A percentile compares a stretch with the other conserved stretches of the same genome.
phyloP scores from a whole-genome alignment of 2,888 invertebrate species.

The Deroplatys truncata region DNA sequence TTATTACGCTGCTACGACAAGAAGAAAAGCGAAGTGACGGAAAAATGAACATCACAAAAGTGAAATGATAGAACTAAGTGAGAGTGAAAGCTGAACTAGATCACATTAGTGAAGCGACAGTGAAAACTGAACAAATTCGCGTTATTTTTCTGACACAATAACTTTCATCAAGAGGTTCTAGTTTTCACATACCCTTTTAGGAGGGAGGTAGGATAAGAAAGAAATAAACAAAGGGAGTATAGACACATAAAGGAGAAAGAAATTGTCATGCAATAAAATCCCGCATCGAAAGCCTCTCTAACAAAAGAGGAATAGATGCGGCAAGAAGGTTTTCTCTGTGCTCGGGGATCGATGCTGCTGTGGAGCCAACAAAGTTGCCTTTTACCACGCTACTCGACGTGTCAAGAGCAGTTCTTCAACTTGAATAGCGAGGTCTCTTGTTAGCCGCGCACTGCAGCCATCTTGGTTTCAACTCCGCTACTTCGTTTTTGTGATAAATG shows the following conservation, averaged over 20 bases:
- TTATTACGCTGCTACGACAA: too few relatives aligned
- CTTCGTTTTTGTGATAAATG: not conserved
- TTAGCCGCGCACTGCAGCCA: not conserved
- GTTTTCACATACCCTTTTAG: not conserved
- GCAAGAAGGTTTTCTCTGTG: not conserved
- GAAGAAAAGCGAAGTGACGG: too few relatives aligned
- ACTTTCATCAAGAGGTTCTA: too few relatives aligned
- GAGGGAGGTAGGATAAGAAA: not conserved
- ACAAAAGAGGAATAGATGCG: not conserved
- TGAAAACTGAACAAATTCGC: too few relatives aligned
- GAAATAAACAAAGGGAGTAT: not conserved
- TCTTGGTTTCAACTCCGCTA: not conserved
- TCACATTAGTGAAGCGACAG: too few relatives aligned
- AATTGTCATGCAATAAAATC: not conserved
- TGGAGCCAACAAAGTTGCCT: not conserved
- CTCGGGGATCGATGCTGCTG: not conserved
- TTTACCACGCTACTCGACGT: not conserved
- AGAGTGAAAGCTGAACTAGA: too few relatives aligned
- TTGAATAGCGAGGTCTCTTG: not conserved
- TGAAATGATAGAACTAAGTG: too few relatives aligned
- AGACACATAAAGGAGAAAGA: not conserved
- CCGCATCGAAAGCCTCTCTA: not conserved
- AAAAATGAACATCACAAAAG: too few relatives aligned
- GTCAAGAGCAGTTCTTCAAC: not conserved
- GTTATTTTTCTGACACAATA: too few relatives aligned